Conservation (phyloP, 1,140 invertebrate genomes). For the Drosophila ficusphila region DNA sequence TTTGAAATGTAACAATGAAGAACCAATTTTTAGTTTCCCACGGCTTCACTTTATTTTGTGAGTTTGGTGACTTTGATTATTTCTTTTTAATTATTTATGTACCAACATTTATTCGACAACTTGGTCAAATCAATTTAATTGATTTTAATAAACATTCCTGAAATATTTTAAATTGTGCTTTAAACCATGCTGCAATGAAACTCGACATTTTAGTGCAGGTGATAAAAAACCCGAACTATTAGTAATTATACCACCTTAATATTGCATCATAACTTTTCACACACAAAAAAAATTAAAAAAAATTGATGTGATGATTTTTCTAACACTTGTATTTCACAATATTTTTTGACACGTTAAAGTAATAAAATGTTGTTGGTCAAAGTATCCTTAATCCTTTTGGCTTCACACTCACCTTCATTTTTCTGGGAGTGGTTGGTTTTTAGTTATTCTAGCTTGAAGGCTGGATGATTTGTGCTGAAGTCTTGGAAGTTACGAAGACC, state of each 20-base stretch:
- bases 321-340: background rate
- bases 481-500: background rate
- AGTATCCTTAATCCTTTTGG: background rate
- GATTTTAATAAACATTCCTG: too few species aligned
- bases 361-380: background rate
- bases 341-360: background rate
- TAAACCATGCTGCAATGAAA: too few species aligned
- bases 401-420: slow-evolving; percentile 65
- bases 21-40: background rate
- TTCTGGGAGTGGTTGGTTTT: slow-evolving; percentile 15
- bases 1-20: background rate
- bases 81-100: background rate
- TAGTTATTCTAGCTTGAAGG: slow-evolving; percentile 20
- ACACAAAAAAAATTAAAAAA: background rate
- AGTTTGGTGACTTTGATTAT: too few species aligned
- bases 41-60: too few species aligned
- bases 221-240: too few species aligned
- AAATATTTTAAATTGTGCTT: too few species aligned
- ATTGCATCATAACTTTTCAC: too few species aligned
- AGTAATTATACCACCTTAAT: too few species aligned
- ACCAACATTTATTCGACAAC: background rate
- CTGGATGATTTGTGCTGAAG: slow-evolving; percentile 58
- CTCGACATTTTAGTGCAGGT: too few species aligned
- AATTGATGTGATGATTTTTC: background rate
- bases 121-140: too few species aligned